Evolutionary conservation across 2,113 vertebrate species (phyloP).

Genomic region (Oncorhynchus kisutch): DNA sequence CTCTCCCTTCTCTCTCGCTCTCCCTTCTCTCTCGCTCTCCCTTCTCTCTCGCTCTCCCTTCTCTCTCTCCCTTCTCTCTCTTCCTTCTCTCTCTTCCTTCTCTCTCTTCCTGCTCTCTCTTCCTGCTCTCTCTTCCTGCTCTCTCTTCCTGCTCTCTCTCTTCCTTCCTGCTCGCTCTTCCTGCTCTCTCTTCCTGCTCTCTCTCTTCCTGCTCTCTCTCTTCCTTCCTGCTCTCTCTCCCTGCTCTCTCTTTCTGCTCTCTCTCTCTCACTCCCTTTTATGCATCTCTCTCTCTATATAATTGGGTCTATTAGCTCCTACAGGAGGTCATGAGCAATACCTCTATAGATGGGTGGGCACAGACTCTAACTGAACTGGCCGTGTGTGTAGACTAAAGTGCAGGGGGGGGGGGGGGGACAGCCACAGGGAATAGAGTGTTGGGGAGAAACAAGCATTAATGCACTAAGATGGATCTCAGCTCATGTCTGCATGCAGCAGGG

Average conservation of each 20-base stretch:
- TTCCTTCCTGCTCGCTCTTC: no score
- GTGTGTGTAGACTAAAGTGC: constrained; percentile 24
- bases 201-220: background rate
- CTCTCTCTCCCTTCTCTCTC: background rate
- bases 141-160: background rate
- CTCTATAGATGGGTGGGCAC: constrained; percentile 37
- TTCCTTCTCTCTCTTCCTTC: no score
- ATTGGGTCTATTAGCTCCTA: constrained; percentile 62
- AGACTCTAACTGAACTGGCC: constrained; percentile 40
- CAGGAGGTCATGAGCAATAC: constrained; percentile 58
- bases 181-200: background rate
- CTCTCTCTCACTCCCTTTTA: background rate
- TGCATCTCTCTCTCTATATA: constrained; percentile 34
- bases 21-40: background rate
- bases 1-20: background rate
- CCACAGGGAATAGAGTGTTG: constrained; percentile 26
- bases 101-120: background rate
- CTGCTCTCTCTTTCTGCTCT: background rate
- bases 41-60: rapidly evolving
- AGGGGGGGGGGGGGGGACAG: constrained; percentile 6
- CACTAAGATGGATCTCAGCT: constrained; percentile 28
- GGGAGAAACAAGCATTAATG: constrained; percentile 36
- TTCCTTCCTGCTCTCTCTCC: background rate
- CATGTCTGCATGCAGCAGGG: background rate
- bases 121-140: background rate